phyloP scores from a whole-genome alignment of 1,140 invertebrate genomes.

The Drosophila virilis region DNA sequence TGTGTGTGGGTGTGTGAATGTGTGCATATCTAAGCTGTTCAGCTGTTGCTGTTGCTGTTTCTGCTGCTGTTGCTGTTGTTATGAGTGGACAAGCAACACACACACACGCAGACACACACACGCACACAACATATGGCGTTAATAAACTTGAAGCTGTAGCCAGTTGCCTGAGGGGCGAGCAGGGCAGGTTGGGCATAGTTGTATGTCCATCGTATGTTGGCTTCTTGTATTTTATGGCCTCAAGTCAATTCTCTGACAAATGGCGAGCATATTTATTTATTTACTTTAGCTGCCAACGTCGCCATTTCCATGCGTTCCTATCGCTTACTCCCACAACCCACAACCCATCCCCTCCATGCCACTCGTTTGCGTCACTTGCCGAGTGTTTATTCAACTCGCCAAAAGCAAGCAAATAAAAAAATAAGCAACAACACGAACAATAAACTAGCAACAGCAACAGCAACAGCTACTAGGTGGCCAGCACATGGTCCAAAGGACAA shows the following conservation, averaged over 20 bases:
- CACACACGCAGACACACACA: slow-evolving; percentile 1
- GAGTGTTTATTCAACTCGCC: slow-evolving; percentile 75
- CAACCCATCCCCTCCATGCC: background rate
- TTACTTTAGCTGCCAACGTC: slow-evolving; percentile 60
- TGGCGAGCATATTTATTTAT: slow-evolving; percentile 82
- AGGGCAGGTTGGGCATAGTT: slow-evolving; percentile 16
- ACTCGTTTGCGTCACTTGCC: slow-evolving; percentile 67
- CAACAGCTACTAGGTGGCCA: background rate
- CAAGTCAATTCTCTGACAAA: slow-evolving; percentile 82
- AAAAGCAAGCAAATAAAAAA: slow-evolving; percentile 47
- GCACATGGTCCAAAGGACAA: slow-evolving; percentile 2
- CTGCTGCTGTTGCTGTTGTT: slow-evolving; percentile 54
- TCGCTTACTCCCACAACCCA: background rate
- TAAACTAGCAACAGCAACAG: slow-evolving; percentile 6
- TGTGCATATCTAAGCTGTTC: slow-evolving; percentile 38
- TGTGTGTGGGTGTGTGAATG: slow-evolving; percentile 15
- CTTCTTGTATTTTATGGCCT: slow-evolving; percentile 77
- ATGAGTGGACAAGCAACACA: slow-evolving; percentile 62
- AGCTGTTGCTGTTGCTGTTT: slow-evolving; percentile 45
- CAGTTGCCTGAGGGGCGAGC: slow-evolving; percentile 28
- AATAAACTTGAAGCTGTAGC: slow-evolving; percentile 72
- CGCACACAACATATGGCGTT: slow-evolving; percentile 71
- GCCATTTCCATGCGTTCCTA: slow-evolving; percentile 11
- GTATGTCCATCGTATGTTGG: slow-evolving; percentile 53
- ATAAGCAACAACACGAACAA: slow-evolving; percentile 12